Base-by-base conservation (phyloP, 2,797 vertebrate genomes). In the Syngnathus rostellatus region DNA sequence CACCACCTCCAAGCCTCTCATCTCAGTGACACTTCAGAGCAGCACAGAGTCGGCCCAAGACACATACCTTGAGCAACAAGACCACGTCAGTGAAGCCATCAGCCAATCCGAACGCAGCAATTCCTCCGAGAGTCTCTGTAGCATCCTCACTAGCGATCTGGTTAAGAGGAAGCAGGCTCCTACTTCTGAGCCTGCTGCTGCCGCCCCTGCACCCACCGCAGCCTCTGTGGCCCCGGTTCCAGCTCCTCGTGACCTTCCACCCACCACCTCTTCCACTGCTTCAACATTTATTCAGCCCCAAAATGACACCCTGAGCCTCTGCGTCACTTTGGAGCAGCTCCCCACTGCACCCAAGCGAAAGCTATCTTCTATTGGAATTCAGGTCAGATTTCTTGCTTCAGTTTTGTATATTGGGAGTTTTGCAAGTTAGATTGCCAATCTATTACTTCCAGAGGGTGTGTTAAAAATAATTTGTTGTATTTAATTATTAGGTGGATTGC, bases 31-130 rank as follows among this genome's bases (percentile, higher is more conserved):
- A 0, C 87, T 98, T 79, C 97, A 99, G 90, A 99, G 97, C 92
- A 99, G 97, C 88, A 99, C 97, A 0, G 97, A 99, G 79, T 99
- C 97, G 0, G 96, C 96, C 7, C 97, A 99, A 86, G 97, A 99
- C 90, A 95, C 91, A 50, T 99, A 99, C 84, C 89, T 97, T 87
- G 96, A 98, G 87, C 94, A 91, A 85, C 95, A 95, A 84, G 95
- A 97, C 81, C 94, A 92, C 67, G 93, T 93, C 85, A 98, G 95
- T 0, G 96, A 99, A 78, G 93, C 88, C 81, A 97, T 95, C 78
- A 98, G 97, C 91, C 97, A 99, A 72, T 98, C 97, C 4, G 97
- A 95, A 64, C 92, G 91, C 85, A 99, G 97, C 90, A 97, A 96
- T 76, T 99, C 97, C 2, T 97, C 96, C 0, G 97, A 99, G 89